These are phyloP conservation scores for Drosophila fulvimacula DNA, from an alignment of 2,888 invertebrate species.

Conservation along the genomic window DNA sequence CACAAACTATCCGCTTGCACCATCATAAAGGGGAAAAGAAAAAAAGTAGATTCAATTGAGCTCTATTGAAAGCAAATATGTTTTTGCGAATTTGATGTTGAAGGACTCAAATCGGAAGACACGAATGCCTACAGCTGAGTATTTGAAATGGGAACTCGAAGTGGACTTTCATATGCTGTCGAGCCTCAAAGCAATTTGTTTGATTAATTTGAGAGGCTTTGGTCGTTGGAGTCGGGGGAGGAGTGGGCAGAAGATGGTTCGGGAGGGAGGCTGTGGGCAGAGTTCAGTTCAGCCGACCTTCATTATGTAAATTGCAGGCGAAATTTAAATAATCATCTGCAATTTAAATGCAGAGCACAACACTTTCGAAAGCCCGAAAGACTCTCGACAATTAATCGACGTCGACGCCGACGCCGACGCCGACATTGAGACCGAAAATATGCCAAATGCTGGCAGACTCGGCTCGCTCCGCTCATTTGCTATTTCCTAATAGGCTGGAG, in stretches of 20 bases:
- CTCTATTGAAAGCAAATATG: constrained; percentile 74
- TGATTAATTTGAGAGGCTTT: constrained; percentile 64
- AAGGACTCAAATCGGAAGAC: constrained; percentile 47
- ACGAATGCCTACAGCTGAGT: constrained; percentile 32
- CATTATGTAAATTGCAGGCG: constrained; percentile 79
- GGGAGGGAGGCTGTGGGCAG: neutral
- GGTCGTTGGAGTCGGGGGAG: neutral
- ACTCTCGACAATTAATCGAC: constrained; percentile 73
- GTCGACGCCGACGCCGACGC: constrained; percentile 27
- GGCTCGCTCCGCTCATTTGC: constrained; percentile 66
- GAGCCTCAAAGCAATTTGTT: constrained; percentile 70
- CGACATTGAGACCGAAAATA: constrained; percentile 59
- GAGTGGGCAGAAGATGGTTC: too few species aligned
- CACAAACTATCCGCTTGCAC: constrained; percentile 26
- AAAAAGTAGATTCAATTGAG: constrained; percentile 2
- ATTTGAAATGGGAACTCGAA: constrained; percentile 10
- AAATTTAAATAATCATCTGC: constrained; percentile 80
- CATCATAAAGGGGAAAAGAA: neutral
- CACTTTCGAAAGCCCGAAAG: constrained; percentile 60
- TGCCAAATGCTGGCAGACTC: constrained; percentile 63
- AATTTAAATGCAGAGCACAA: constrained; percentile 78
- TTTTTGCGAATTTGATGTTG: constrained; percentile 73
- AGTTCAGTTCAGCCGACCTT: constrained; percentile 62
- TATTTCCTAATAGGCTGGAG: constrained; percentile 46
- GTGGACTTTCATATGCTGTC: constrained; percentile 11